Base-by-base conservation (phyloP, 1,140 invertebrate species). In the Campoletis sonorensis region DNA sequence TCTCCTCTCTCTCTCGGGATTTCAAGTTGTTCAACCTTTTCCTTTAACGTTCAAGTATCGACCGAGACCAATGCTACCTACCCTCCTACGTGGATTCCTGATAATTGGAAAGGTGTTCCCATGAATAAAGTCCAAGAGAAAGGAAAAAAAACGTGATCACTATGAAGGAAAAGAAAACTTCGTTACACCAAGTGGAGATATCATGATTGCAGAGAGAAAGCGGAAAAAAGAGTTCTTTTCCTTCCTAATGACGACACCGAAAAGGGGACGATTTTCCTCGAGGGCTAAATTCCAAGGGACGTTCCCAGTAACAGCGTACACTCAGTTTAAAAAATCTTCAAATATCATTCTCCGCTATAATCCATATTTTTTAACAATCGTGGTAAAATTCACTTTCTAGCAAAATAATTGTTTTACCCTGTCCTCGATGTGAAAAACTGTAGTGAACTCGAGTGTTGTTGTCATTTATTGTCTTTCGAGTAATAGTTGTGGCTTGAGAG, bases 31-130 rank as follows among this genome's bases (percentile, higher is more conserved):
- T 49, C 5, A 11, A 72, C 33, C 26, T 8, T 49, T 49, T 72
- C 51, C 40, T 72, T 72, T 21, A 18, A 72, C 70, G n/a, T 54
- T 18, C 70, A n/a, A 70, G 33, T 71, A 71, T 11, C 16, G 40
- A 21, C 4, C 5, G n/a, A n/a, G 33, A 71, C 13, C 30, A 71
- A 30, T 10, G 4, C 16, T 16, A 71, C 27, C 23, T 30, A n/a
- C 7, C 11, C 13, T 45, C 11, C 40, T 45, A 16, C 27, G 23
- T 71, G 27, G 37, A 23, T 40, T 49, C 11, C 40, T 49, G 37
- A 49, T 72, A 72, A 72, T 72, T 72, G 70, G 70, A 72, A 72
- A 45, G 40, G 70, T 72, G n/a, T 45, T 72, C 8, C 10, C 3
- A 21, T 21, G 37, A 26, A 37, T 18, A 37, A 37, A 37, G 33